A percentile compares a stretch with the other conserved stretches of the same genome.
These are phyloP conservation scores for Oncorhynchus nerka DNA, from an alignment of 2,113 vertebrate species.

Conservation along the genomic window DNA sequence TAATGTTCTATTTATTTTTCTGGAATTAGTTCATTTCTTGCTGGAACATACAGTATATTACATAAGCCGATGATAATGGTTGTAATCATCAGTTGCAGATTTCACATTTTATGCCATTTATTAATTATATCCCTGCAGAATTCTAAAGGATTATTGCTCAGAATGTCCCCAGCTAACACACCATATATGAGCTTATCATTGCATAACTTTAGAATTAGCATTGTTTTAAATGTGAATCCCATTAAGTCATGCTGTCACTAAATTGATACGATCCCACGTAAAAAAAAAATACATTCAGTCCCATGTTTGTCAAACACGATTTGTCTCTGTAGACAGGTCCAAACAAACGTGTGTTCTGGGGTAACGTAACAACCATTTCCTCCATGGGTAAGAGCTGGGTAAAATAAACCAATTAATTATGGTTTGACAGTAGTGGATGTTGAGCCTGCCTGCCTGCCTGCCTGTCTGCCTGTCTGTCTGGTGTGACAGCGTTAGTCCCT, in stretches of 20 bases:
- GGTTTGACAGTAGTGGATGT: constrained; percentile 26
- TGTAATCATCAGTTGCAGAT: constrained; percentile 38
- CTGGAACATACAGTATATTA: constrained; percentile 12
- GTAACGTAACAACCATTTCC: not conserved
- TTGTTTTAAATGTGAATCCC: too few species aligned
- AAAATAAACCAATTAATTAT: constrained; percentile 36
- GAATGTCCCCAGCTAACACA: too few species aligned
- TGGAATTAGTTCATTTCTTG: constrained; percentile 8
- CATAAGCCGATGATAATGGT: constrained; percentile 23
- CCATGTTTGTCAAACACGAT: too few species aligned
- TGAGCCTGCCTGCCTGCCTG: constrained; percentile 26
- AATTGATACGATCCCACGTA: too few species aligned
- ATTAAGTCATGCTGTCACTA: too few species aligned
- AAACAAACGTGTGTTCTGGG: too few species aligned
- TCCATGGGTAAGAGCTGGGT: not conserved
- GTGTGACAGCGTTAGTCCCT: constrained; percentile 35
- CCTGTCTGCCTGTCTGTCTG: not conserved
- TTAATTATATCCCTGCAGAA: constrained; percentile 35
- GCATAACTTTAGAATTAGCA: too few species aligned
- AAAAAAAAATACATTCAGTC: too few species aligned
- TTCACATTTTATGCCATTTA: constrained; percentile 16
- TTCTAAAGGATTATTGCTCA: not conserved
- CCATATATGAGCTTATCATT: too few species aligned
- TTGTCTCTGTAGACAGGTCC: too few species aligned
- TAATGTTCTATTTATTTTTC: constrained; percentile 11